Base-by-base conservation (phyloP, 2,797 vertebrate genomes). In the Hoplostethus mediterraneus region DNA sequence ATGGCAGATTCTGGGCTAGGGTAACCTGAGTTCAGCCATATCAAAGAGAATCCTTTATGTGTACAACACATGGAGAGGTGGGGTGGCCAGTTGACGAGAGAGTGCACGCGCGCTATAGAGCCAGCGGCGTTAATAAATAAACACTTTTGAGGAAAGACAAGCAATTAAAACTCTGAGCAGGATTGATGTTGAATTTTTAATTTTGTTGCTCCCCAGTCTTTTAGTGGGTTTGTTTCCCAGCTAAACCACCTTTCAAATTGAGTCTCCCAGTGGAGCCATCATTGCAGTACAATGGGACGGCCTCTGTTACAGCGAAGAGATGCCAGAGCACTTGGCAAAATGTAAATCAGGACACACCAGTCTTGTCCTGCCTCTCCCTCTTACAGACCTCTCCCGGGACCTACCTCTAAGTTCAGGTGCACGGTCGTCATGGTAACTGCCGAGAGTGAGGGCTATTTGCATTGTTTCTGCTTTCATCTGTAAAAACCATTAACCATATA, bases 391-490 rank as follows among this genome's bases (percentile, higher is more conserved):
- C 93, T 90, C 89, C 67, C 70, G 92, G 92, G 93, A 94, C 87
- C 89, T 90, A 92, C 91, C 91, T 92, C 85, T 75, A 87, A 92
- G 89, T 94, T 94, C 92, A 92, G 83, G 90, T 92, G 89, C 90
- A 78, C 89, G 83, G 93, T 95, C 67, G 89, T 84, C 92, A 95
- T 94, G 89, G 94, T 90, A 94, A 95, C 93, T 81, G 86, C 80
- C 25, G 81, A 82, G 83, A 88, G 86, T 84, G 85, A 89, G 76
- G 86, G 83, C 81, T 89, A 90, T 92, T 90, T 92, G 89, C 87
- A 91, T 93, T 91, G 91, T 91, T 92, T 91, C 81, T 85, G 84
- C 89, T 93, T 92, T 91, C 88, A 92, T 92, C 85, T 87, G 80
- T 81, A 90, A 91, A 90, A 84, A 86, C 80, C 80, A 87, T 90